Base-by-base conservation (phyloP, 2,797 vertebrate genomes). In the Chrysocyon brachyurus region DNA sequence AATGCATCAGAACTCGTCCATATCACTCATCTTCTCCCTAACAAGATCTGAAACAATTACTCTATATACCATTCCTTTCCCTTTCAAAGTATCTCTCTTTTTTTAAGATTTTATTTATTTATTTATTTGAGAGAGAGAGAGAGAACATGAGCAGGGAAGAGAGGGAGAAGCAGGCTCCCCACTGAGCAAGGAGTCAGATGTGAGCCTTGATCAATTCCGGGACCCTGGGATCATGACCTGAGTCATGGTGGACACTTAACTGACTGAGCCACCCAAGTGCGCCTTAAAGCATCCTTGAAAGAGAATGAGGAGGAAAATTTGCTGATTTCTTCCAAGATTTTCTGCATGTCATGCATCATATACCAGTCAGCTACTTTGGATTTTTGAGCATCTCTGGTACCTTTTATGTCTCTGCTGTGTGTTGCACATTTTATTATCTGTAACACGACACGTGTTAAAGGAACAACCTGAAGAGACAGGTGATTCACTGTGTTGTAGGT, bases 361-460 rank as follows among this genome's bases (percentile, higher is more conserved):
- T 5, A 26, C 7, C 31, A 78, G 40, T 40, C 3, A 64, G 15
- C 26, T 33, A 21, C 12, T 70, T 79, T 75, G 57, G 19, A 28
- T 92, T 85, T 94, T 31, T 91, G 19, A 92, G 26, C 16, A 84
- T 64, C 78, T 59, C 46, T 70, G 49, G 85, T n/a, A 61, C 1
- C 4, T 19, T 89, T 24, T 78, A 1, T 33, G 0, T 54, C 7
- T 2, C 21, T 46, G 26, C 6, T 52, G 21, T 89, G n/a, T 63
- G 2, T n/a, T 21, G 12, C 1, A 15, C 15, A 1, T 52, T 56
- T 19, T 6, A 22, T 3, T 31, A 40, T 36, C n/a, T 61, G 4
- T 56, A 72, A 63, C 21, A 33, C 26, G 54, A 9, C 33, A 21
- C 12, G 2, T 16, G 10, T 68, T 86, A 28, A 75, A 66, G 73